Conservation (phyloP, 2,797 vertebrate genomes). For the Hozukius guyotensis region DNA sequence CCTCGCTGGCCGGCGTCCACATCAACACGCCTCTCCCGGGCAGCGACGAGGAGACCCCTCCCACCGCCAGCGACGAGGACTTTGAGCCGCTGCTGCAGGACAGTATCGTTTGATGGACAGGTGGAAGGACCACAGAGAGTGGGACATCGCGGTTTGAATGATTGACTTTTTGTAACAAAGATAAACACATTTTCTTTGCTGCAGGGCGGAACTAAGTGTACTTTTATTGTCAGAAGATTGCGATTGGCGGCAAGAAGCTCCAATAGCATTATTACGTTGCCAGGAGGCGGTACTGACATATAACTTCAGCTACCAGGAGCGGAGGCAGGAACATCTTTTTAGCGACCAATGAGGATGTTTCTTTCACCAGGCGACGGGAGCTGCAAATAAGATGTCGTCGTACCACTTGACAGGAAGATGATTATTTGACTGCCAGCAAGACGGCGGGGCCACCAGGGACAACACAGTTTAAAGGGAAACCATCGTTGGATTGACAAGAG, state of each 20-base stretch:
- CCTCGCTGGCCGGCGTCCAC: slow-evolving; percentile 80
- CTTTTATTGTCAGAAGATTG: slow-evolving; percentile 38
- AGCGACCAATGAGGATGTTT: slow-evolving; percentile 14
- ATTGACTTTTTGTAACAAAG: slow-evolving; percentile 30
- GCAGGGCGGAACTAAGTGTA: slow-evolving; percentile 8
- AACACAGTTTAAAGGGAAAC: neutral
- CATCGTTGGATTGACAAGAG: slow-evolving; percentile 1
- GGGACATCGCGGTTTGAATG: neutral
- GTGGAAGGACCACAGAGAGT: neutral
- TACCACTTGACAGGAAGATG: neutral
- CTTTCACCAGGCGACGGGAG: neutral
- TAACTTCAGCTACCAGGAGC: neutral
- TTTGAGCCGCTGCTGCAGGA: slow-evolving; percentile 93
- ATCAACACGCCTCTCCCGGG: slow-evolving; percentile 83
- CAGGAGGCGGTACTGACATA: neutral
- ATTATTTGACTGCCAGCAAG: slow-evolving; percentile 5
- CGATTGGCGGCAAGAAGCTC: slow-evolving; percentile 1
- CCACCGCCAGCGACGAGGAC: slow-evolving; percentile 86
- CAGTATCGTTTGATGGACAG: slow-evolving; percentile 86
- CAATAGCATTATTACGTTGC: neutral
- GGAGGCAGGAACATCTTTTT: neutral
- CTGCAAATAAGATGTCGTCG: slow-evolving; percentile 3
- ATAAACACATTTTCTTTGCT: slow-evolving; percentile 32
- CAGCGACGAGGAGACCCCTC: slow-evolving; percentile 89
- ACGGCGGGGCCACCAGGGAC: neutral